These are phyloP conservation scores for Brenthis hecate DNA, from an alignment of 2,888 invertebrate genomes.

Conservation along the genomic window DNA sequence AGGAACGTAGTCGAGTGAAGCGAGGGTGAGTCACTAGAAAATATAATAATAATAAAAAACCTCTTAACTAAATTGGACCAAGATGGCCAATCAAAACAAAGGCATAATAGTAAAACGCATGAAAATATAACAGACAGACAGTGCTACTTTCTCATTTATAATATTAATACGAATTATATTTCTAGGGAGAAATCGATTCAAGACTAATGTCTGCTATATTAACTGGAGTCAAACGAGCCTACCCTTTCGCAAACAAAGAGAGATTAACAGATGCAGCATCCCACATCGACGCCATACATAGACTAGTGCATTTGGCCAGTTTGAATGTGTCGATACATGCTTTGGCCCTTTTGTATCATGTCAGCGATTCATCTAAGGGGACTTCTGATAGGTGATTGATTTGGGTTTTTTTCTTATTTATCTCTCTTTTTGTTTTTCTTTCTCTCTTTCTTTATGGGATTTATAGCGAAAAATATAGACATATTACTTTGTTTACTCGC, in stretches of 20 bases:
- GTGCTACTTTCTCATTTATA: too few species aligned
- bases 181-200: constrained; percentile 87
- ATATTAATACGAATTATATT: background rate
- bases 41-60: too few species aligned
- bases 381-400: constrained; percentile 80
- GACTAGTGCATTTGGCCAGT: constrained; percentile 87
- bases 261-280: constrained; percentile 76
- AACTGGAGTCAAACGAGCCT: constrained; percentile 91
- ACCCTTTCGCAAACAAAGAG: constrained; percentile 89
- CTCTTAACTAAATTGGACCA: too few species aligned
- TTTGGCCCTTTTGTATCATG: constrained; percentile 77
- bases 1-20: too few species aligned
- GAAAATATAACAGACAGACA: too few species aligned
- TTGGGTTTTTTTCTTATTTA: background rate
- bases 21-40: too few species aligned
- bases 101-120: too few species aligned
- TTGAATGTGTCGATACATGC: constrained; percentile 83
- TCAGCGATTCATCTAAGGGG: constrained; percentile 73
- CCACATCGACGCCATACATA: constrained; percentile 88
- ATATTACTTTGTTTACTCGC: too few species aligned
- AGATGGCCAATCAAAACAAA: too few species aligned
- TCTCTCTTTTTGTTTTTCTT: too few species aligned
- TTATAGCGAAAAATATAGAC: too few species aligned
- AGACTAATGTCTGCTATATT: constrained; percentile 90
- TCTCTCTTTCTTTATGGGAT: too few species aligned